phyloP scores from a whole-genome alignment of 2,797 vertebrate genomes.

The Rhynchonycteris naso region DNA sequence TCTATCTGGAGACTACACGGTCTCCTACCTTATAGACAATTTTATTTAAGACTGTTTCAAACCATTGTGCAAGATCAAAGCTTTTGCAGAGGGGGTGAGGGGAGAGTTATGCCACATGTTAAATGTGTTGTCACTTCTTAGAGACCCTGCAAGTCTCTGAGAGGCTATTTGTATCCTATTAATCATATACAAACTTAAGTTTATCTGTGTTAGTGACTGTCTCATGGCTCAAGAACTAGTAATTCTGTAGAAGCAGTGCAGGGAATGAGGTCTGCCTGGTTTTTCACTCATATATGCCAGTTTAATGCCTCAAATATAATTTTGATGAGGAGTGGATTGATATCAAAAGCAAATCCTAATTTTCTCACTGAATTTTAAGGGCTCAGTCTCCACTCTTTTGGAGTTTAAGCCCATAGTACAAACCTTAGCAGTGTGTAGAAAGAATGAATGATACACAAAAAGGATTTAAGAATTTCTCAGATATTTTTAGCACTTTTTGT shows the following conservation, averaged over 20 bases:
- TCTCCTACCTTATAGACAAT: slow-evolving; percentile 13
- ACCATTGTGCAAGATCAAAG: background rate
- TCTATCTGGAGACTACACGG: background rate
- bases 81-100: no score
- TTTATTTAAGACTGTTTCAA: slow-evolving; percentile 7
- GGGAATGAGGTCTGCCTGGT: background rate
- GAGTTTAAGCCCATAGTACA: background rate
- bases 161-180: background rate
- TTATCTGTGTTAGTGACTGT: background rate
- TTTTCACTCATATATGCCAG: background rate
- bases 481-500: background rate
- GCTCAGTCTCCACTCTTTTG: background rate
- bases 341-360: background rate
- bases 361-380: slow-evolving; percentile 14
- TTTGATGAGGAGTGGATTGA: slow-evolving; percentile 23
- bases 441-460: background rate
- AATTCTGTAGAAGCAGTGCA: background rate
- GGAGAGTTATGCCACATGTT: background rate
- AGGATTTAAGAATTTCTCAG: background rate
- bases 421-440: background rate
- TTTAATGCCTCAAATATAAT: background rate
- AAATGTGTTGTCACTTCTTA: background rate
- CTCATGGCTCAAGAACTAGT: background rate
- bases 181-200: background rate
- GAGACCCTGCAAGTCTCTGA: background rate